These are phyloP conservation scores for Alentia gelatinosa DNA, from an alignment of 2,888 invertebrate species.

Conservation along the genomic window DNA sequence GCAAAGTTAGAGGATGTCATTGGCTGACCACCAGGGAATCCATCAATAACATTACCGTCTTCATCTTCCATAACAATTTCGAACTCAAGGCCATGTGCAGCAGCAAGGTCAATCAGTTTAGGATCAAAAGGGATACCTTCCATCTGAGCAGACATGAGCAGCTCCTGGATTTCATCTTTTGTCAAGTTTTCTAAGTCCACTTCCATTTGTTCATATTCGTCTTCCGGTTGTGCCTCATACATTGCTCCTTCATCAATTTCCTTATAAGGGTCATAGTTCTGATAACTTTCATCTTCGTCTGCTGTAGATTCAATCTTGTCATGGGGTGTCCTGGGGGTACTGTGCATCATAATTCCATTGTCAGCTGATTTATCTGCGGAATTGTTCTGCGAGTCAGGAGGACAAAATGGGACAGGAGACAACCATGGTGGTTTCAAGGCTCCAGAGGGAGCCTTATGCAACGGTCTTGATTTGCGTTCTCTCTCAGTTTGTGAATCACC, in stretches of 20 bases:
- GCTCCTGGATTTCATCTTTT: constrained; percentile 3
- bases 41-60: constrained; percentile 30
- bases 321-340: background rate
- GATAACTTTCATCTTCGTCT: background rate
- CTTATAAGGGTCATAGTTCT: background rate
- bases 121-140: constrained; percentile 37
- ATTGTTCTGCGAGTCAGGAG: background rate
- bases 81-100: background rate
- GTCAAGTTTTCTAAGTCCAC: background rate
- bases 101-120: constrained; percentile 2
- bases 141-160: constrained; percentile 36
- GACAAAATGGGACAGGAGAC: constrained; percentile 2
- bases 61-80: constrained; percentile 45
- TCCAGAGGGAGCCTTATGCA: background rate
- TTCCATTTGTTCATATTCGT: background rate
- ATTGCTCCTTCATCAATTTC: background rate
- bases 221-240: background rate
- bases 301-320: background rate
- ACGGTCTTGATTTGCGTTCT: background rate
- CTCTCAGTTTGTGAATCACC: background rate
- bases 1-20: constrained; percentile 15
- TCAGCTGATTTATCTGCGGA: background rate
- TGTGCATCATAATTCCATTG: background rate
- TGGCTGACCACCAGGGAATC: background rate
- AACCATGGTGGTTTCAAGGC: constrained; percentile 9